phyloP scores from a whole-genome alignment of 2,888 invertebrate species.

The Acronicta leporina region DNA sequence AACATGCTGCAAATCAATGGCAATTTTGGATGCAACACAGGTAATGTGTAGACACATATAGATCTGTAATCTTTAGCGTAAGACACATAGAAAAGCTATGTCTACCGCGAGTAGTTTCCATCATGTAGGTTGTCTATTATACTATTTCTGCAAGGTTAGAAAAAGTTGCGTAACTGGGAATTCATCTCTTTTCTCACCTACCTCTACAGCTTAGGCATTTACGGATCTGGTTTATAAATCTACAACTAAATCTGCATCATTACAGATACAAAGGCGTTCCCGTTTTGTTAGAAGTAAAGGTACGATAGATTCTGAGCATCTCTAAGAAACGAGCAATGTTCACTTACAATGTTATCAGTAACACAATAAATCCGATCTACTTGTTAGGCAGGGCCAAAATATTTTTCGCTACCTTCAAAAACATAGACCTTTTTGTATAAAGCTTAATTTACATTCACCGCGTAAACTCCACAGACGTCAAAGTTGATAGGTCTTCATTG shows the following conservation, averaged over 20 bases:
- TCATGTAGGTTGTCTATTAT: too few species aligned
- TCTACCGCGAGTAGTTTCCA: too few species aligned
- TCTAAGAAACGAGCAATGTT: conserved; percentile 5
- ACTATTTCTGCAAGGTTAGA: too few species aligned
- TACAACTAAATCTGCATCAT: neutral
- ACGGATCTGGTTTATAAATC: neutral
- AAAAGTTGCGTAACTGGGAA: too few species aligned
- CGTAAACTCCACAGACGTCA: conserved; percentile 51
- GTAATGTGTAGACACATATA: too few species aligned
- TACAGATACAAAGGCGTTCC: neutral
- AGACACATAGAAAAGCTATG: too few species aligned
- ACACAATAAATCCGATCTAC: conserved; percentile 29
- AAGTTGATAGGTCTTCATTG: conserved; percentile 51
- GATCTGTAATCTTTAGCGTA: too few species aligned
- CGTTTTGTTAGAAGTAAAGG: neutral
- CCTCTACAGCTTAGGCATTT: neutral
- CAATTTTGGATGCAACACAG: too few species aligned
- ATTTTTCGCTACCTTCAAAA: conserved; percentile 25
- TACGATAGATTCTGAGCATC: neutral
- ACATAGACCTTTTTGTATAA: conserved; percentile 31
- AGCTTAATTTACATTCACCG: conserved; percentile 65
- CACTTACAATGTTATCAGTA: conserved; percentile 24
- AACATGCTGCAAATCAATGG: too few species aligned
- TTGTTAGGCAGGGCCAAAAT: conserved; percentile 31
- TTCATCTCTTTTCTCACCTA: too few species aligned